A percentile compares a stretch with the other conserved stretches of the same genome.
Evolutionary conservation across 2,888 invertebrate genomes (phyloP).

Genomic region (Ischnura elegans): DNA sequence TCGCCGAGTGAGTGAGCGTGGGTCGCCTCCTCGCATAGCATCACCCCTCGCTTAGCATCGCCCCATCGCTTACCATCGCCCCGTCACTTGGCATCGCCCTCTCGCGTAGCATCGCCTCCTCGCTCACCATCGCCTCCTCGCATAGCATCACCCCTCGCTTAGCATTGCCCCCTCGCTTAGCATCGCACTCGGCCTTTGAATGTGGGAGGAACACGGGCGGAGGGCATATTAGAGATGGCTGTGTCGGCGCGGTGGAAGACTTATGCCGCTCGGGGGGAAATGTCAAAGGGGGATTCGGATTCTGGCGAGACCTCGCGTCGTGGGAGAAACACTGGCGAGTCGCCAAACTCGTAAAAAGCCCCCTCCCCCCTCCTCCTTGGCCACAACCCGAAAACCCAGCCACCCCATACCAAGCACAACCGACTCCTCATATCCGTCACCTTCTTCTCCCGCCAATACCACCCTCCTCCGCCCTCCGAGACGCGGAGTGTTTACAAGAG

Average conservation of each 20-base stretch:
- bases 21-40: too few species aligned
- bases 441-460: not conserved
- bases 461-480: not conserved
- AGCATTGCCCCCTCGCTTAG: too few species aligned
- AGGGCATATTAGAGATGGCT: slow-evolving; percentile 56
- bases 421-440: not conserved
- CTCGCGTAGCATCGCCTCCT: too few species aligned
- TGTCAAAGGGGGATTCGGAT: slow-evolving; percentile 60
- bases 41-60: too few species aligned
- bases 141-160: too few species aligned
- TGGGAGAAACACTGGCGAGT: slow-evolving; percentile 60
- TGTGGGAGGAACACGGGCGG: not conserved
- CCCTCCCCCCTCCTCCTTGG: not conserved
- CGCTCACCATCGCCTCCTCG: too few species aligned
- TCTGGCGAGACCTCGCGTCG: slow-evolving; percentile 66
- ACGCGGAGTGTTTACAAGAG: slow-evolving; percentile 66
- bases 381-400: not conserved
- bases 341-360: slow-evolving; percentile 66
- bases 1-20: too few species aligned
- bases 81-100: too few species aligned
- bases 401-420: not conserved
- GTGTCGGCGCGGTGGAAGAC: slow-evolving; percentile 53
- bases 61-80: too few species aligned
- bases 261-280: slow-evolving; percentile 54
- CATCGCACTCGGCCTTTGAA: too few species aligned